These are phyloP conservation scores for Albula glossodonta DNA, from an alignment of 2,113 vertebrate species.

Conservation along the genomic window DNA sequence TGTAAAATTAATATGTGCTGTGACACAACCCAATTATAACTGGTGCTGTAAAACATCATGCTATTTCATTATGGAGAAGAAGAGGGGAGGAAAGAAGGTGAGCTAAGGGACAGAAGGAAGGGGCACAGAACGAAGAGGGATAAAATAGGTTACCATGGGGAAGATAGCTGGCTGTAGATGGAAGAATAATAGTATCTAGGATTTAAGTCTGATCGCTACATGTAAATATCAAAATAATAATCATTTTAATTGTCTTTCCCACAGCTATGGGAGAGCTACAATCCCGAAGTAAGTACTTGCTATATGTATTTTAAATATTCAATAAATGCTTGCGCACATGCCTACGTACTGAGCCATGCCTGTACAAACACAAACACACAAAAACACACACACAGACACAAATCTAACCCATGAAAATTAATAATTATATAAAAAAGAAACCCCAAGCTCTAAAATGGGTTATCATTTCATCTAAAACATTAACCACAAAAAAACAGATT, in stretches of 20 bases:
- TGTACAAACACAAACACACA: background rate
- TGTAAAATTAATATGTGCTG: too few relatives aligned
- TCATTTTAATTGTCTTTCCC: background rate
- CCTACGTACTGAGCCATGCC: background rate
- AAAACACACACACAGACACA: slow-evolving; percentile 24
- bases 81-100: background rate
- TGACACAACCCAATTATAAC: too few relatives aligned
- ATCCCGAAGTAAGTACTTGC: slow-evolving; percentile 59
- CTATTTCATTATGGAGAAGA: too few relatives aligned
- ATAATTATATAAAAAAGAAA: background rate
- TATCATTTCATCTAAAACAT: too few relatives aligned
- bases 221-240: background rate
- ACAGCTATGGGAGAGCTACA: slow-evolving; percentile 51
- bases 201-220: background rate
- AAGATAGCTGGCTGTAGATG: too few relatives aligned
- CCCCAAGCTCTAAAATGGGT: too few relatives aligned
- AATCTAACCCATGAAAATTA: slow-evolving; percentile 19
- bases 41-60: too few relatives aligned
- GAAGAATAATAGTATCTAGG: background rate
- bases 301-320: background rate
- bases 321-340: background rate
- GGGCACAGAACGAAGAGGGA: background rate
- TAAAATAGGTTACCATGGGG: too few relatives aligned
- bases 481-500: too few relatives aligned
- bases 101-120: background rate